These are phyloP conservation scores for Diplolepis rosae DNA, from an alignment of 2,888 invertebrate genomes.

Conservation along the genomic window DNA sequence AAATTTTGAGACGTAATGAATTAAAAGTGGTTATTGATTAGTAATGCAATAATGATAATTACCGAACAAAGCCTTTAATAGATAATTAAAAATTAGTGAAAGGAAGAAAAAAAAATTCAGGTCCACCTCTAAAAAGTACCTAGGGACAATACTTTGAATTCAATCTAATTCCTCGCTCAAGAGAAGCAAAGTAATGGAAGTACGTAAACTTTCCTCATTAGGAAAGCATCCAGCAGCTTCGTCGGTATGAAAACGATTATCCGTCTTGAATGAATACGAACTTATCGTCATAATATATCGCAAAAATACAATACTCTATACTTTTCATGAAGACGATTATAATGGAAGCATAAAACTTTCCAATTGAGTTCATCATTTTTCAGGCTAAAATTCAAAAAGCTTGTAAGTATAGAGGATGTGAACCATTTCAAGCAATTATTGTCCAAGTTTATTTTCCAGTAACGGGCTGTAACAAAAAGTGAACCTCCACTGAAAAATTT, in stretches of 20 bases:
- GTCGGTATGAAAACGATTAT: neutral
- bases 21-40: too few relatives aligned
- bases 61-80: too few relatives aligned
- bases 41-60: too few relatives aligned
- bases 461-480: too few relatives aligned
- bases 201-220: neutral
- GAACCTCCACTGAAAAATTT: too few relatives aligned
- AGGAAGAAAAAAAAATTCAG: neutral
- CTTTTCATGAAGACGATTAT: neutral
- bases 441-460: neutral
- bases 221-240: conserved; percentile 7
- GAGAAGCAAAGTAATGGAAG: neutral
- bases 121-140: neutral
- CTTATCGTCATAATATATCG: conserved; percentile 5
- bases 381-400: neutral
- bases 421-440: neutral
- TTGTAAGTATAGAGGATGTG: neutral
- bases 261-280: conserved; percentile 3
- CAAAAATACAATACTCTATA: neutral
- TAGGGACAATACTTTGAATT: neutral
- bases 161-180: neutral
- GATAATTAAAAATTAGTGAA: neutral
- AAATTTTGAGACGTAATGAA: neutral
- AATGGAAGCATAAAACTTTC: neutral
- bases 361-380: neutral